Percentiles rank a stretch among this genome's conserved stretches.
phyloP scores from a whole-genome alignment of 2,113 vertebrate species.

The Thinocorus orbignyianus region DNA sequence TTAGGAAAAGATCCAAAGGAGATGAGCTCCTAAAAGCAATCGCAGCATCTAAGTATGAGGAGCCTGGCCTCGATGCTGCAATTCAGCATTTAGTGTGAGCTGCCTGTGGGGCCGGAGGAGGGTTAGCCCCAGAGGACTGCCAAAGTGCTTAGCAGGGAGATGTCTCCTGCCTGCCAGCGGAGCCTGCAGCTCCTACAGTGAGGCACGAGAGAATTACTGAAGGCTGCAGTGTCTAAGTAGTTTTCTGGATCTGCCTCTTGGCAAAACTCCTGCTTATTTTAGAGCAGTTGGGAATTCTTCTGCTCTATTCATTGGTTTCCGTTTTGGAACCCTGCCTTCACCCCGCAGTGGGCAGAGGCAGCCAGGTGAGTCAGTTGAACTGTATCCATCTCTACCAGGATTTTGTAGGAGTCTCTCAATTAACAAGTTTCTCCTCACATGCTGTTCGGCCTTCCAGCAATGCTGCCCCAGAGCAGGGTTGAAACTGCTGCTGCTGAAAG shows the following conservation, averaged over 20 bases:
- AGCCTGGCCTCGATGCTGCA: neutral
- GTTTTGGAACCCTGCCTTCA: neutral
- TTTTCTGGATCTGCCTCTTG: neutral
- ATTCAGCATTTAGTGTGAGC: neutral
- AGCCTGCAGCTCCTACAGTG: neutral
- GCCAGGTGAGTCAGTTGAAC: neutral
- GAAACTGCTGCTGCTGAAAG: neutral
- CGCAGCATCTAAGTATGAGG: neutral
- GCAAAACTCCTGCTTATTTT: neutral
- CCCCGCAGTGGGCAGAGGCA: neutral
- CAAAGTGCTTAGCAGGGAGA: neutral
- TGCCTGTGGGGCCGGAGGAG: neutral
- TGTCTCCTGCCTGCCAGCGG: neutral
- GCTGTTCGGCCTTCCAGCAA: neutral
- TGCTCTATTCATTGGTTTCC: neutral
- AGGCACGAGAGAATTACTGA: neutral
- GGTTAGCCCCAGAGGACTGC: neutral
- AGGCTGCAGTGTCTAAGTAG: neutral
- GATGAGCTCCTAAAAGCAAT: neutral
- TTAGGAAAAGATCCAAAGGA: neutral
- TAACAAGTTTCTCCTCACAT: neutral
- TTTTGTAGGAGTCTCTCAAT: neutral
- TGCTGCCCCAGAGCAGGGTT: neutral
- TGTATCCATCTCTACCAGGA: neutral
- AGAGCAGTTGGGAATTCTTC: neutral